phyloP scores from a whole-genome alignment of 1,140 invertebrate genomes.

The Diploscapter pachys region DNA sequence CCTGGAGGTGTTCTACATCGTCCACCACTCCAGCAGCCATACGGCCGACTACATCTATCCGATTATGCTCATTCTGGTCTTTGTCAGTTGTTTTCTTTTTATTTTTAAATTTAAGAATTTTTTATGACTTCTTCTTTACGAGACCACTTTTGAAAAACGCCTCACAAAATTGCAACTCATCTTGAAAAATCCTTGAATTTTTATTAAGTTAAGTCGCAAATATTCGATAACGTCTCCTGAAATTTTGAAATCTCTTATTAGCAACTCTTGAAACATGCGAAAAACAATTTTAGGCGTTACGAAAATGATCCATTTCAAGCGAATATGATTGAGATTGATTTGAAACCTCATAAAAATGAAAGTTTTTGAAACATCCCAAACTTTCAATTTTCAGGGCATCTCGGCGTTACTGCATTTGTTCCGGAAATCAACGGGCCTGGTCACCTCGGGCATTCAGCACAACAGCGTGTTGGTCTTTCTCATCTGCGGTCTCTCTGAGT shows the following conservation, averaged over 20 bases:
- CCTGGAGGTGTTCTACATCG: too few species aligned
- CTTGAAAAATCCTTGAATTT: too few species aligned
- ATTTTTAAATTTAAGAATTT: neutral
- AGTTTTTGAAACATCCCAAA: neutral
- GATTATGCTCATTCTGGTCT: neutral
- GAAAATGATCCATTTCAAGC: too few species aligned
- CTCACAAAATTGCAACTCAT: too few species aligned
- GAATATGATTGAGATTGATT: neutral
- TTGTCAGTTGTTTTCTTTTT: constrained; percentile 8
- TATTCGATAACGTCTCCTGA: neutral
- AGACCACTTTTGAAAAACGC: too few species aligned
- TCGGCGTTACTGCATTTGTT: constrained; percentile 12
- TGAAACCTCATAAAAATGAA: too few species aligned
- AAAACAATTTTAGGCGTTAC: too few species aligned
- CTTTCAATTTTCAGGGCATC: constrained; percentile 4
- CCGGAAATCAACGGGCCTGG: constrained; percentile 16
- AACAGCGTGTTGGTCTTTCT: constrained; percentile 16
- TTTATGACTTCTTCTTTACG: too few species aligned
- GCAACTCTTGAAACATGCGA: neutral
- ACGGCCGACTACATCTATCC: constrained; percentile 8
- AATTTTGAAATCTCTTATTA: neutral
- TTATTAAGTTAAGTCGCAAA: neutral
- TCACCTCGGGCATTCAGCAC: constrained; percentile 35
- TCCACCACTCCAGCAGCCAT: too few species aligned
- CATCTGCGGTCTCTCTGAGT: constrained; percentile 19